Evolutionary conservation across 2,888 invertebrate species (phyloP).

Genomic region (Lathronympha strigana): DNA sequence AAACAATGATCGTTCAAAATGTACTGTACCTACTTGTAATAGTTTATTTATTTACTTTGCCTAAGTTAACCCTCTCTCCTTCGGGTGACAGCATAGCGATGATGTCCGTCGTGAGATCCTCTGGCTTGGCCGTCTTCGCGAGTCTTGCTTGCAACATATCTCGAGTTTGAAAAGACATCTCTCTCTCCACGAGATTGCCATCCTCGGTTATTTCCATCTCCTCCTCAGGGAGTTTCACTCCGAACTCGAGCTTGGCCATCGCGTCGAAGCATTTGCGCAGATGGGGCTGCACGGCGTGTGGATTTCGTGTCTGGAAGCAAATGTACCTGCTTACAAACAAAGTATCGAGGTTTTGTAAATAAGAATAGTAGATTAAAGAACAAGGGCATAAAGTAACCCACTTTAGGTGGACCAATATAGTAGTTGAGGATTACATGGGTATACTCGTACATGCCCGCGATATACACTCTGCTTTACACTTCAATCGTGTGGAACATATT

Average conservation of each 20-base stretch:
- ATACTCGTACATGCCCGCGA: too few species aligned
- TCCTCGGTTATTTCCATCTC: constrained; percentile 83
- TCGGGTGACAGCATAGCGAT: constrained; percentile 96
- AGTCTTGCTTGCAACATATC: constrained; percentile 72
- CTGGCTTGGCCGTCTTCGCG: constrained; percentile 68
- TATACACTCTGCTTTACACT: too few species aligned
- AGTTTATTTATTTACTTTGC: too few species aligned
- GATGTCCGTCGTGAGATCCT: constrained; percentile 91
- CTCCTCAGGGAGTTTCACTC: constrained; percentile 80
- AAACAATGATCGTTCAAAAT: too few species aligned
- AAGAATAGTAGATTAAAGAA: too few species aligned
- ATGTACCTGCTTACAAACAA: not conserved
- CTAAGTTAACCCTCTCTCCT: constrained; percentile 91
- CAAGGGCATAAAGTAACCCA: too few species aligned
- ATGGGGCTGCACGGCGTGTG: constrained; percentile 95
- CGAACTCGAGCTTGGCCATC: constrained; percentile 91
- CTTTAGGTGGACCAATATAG: too few species aligned
- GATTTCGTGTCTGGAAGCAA: constrained; percentile 88
- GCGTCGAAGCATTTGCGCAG: constrained; percentile 95
- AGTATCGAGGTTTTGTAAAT: not conserved
- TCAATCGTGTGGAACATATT: too few species aligned
- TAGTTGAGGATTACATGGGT: too few species aligned
- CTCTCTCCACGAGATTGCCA: constrained; percentile 72
- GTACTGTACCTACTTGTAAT: too few species aligned
- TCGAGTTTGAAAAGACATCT: constrained; percentile 74